Evolutionary conservation across 1,140 invertebrate species (phyloP).

Genomic region (Zaprionus kolodkinae): DNA sequence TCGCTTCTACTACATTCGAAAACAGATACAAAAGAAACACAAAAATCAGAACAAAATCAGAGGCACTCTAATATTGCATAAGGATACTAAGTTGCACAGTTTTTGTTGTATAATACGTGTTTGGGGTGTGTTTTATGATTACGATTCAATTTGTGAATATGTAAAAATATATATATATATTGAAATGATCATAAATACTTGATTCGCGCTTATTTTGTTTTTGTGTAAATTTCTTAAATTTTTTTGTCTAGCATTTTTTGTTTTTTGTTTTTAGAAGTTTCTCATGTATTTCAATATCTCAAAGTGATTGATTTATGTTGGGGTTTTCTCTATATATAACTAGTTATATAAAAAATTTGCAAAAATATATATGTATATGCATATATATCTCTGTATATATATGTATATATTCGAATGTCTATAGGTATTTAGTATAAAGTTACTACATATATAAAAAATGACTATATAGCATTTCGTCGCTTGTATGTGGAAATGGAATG

Average conservation of each 20-base stretch:
- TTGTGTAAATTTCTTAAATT: slow-evolving; percentile 63
- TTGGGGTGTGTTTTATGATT: slow-evolving; percentile 42
- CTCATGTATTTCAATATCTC: neutral
- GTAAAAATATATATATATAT: slow-evolving; percentile 44
- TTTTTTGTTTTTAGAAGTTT: slow-evolving; percentile 39
- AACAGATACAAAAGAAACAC: slow-evolving; percentile 56
- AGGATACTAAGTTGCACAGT: slow-evolving; percentile 81
- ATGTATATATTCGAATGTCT: slow-evolving; percentile 36
- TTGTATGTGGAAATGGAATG: slow-evolving; percentile 60
- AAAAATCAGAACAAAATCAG: slow-evolving; percentile 69
- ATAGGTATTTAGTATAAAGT: slow-evolving; percentile 53
- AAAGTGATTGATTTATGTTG: slow-evolving; percentile 54
- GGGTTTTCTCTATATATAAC: slow-evolving; percentile 60
- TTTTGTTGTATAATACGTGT: slow-evolving; percentile 55
- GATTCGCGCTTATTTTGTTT: slow-evolving; percentile 9
- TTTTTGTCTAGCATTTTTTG: slow-evolving; percentile 37
- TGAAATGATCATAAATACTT: slow-evolving; percentile 45
- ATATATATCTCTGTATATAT: slow-evolving; percentile 49
- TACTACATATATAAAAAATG: slow-evolving; percentile 69
- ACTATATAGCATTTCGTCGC: slow-evolving; percentile 65
- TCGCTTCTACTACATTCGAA: slow-evolving; percentile 41
- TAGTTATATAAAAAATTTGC: slow-evolving; percentile 79
- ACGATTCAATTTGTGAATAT: slow-evolving; percentile 39
- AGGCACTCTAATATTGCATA: slow-evolving; percentile 84
- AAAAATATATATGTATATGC: slow-evolving; percentile 74